A percentile compares a stretch with the other conserved stretches of the same genome.
Evolutionary conservation across 2,113 vertebrate genomes (phyloP).

Genomic region (Helogale parvula): DNA sequence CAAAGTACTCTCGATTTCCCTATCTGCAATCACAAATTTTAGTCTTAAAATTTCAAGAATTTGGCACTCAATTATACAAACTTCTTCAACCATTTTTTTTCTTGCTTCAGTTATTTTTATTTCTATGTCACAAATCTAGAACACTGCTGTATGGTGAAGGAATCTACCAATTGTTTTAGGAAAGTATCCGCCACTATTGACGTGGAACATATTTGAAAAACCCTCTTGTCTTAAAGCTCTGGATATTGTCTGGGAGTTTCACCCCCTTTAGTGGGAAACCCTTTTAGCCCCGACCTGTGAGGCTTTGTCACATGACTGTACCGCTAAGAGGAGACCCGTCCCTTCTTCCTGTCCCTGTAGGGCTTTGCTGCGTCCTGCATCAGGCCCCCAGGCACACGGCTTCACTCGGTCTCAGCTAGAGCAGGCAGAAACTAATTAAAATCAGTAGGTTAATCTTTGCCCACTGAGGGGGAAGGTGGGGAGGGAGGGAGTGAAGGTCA

Average conservation of each 20-base stretch:
- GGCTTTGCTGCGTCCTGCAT: background rate
- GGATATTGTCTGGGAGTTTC: background rate
- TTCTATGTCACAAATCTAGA: background rate
- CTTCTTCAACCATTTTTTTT: background rate
- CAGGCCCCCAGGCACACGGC: accelerated
- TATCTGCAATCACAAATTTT: background rate
- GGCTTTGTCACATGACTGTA: background rate
- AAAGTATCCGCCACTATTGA: background rate
- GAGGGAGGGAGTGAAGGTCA: background rate
- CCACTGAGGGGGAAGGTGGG: background rate
- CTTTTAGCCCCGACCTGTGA: background rate
- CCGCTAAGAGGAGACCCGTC: background rate
- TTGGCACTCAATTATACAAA: background rate
- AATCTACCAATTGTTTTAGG: background rate
- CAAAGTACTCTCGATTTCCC: background rate
- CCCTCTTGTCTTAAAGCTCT: background rate
- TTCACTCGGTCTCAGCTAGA: background rate
- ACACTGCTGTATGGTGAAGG: background rate
- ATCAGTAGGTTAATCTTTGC: background rate
- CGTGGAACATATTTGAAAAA: background rate
- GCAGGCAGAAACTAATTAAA: background rate
- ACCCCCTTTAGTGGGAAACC: background rate
- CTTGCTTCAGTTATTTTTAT: background rate
- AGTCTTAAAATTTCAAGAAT: background rate
- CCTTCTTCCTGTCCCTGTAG: background rate